These are phyloP conservation scores for Corythornis leucogaster DNA, from an alignment of 2,797 vertebrate genomes.

Conservation along the genomic window DNA sequence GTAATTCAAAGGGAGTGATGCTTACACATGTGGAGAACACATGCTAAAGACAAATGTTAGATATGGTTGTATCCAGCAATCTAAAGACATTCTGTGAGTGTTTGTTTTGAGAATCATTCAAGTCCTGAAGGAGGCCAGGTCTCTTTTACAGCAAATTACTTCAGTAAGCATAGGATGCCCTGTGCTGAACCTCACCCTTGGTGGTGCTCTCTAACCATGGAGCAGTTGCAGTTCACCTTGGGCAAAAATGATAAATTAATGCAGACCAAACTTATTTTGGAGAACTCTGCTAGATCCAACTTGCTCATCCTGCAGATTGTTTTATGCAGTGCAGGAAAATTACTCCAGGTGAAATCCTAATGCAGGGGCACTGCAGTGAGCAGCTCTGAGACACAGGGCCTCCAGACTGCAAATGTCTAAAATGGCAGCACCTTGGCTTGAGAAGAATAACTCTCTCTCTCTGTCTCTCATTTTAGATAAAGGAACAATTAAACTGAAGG, in stretches of 20 bases:
- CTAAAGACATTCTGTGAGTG: background rate
- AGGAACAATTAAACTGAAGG: conserved; percentile 92
- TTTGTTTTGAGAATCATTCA: background rate
- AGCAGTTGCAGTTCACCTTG: background rate
- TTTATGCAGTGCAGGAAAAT: background rate
- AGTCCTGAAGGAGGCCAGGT: background rate
- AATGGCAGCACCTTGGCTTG: background rate
- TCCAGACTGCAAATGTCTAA: background rate
- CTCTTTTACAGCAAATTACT: background rate
- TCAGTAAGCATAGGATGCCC: background rate
- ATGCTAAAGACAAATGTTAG: background rate
- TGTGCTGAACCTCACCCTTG: background rate
- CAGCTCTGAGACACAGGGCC: background rate
- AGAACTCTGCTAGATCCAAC: background rate
- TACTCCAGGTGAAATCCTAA: background rate
- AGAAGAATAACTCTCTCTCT: background rate
- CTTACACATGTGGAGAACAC: background rate
- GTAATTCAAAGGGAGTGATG: background rate
- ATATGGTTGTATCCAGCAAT: background rate
- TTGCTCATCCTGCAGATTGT: background rate
- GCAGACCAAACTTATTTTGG: background rate
- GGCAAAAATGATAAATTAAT: background rate
- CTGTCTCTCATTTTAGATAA: conserved; percentile 82
- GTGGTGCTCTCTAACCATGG: background rate
- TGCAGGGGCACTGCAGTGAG: background rate